A percentile compares a stretch with the other conserved stretches of the same genome.
Conservation (phyloP, 2,888 invertebrate genomes). For the Dioctria rufipes region DNA sequence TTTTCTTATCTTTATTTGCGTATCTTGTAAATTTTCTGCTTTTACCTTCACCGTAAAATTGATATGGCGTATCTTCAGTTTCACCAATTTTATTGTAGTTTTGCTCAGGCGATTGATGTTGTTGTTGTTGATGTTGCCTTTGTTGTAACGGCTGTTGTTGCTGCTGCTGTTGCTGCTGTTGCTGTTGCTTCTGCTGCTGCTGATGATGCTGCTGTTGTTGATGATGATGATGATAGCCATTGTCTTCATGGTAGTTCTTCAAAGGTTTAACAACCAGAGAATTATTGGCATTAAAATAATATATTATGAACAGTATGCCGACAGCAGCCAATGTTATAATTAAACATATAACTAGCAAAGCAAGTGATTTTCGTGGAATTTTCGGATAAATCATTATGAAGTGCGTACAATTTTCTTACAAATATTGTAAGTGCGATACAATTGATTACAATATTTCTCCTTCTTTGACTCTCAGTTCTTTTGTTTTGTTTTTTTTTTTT, state of each 20-base stretch:
- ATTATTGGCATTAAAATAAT: constrained; percentile 60
- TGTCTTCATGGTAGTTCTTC: constrained; percentile 19
- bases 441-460: no score
- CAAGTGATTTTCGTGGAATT: constrained; percentile 62
- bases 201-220: constrained; percentile 45
- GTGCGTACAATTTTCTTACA: no score
- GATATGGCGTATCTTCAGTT: background rate
- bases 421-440: no score
- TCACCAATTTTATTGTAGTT: constrained; percentile 12
- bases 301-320: constrained; percentile 61
- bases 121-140: constrained; percentile 4
- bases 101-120: background rate
- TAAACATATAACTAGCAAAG: constrained; percentile 60
- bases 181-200: background rate
- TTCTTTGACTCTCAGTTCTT: no score
- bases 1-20: constrained; percentile 20
- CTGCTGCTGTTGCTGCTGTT: background rate
- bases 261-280: constrained; percentile 55
- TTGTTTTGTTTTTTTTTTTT: no score
- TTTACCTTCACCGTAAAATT: background rate
- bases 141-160: background rate
- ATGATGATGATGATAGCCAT: constrained; percentile 16
- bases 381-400: constrained; percentile 62
- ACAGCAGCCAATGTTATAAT: constrained; percentile 61
- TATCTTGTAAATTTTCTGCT: background rate